phyloP scores from a whole-genome alignment of 2,797 vertebrate genomes.

The Artibeus lituratus region DNA sequence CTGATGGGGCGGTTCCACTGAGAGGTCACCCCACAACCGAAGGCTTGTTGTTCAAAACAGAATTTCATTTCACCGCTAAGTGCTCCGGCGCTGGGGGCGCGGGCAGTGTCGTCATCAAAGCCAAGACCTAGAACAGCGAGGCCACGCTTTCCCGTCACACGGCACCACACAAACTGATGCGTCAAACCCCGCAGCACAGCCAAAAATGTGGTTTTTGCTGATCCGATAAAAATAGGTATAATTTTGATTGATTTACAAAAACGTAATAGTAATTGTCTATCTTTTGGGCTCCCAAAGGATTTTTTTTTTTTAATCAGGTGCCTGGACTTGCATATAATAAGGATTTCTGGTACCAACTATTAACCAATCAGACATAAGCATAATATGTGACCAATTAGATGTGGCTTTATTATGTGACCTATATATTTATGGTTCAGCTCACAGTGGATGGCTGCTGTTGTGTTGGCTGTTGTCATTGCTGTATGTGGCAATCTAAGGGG shows the following conservation, averaged over 20 bases:
- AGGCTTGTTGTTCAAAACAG: slow-evolving; percentile 11
- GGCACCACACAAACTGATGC: neutral
- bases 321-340: neutral
- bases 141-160: neutral
- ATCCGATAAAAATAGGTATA: neutral
- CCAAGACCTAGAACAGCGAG: accelerated
- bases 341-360: neutral
- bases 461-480: neutral
- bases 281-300: neutral
- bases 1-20: neutral
- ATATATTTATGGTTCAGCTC: neutral
- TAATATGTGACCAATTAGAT: neutral
- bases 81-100: accelerated
- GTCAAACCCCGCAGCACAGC: neutral
- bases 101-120: neutral
- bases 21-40: slow-evolving; percentile 33
- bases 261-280: neutral
- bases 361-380: neutral
- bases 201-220: neutral
- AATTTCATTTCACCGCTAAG: accelerated
- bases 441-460: neutral
- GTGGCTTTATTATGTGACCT: neutral
- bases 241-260: neutral
- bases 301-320: neutral
- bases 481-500: neutral